Evolutionary conservation across 2,888 invertebrate species (phyloP).

Genomic region (Caenorhabditis zanzibari): DNA sequence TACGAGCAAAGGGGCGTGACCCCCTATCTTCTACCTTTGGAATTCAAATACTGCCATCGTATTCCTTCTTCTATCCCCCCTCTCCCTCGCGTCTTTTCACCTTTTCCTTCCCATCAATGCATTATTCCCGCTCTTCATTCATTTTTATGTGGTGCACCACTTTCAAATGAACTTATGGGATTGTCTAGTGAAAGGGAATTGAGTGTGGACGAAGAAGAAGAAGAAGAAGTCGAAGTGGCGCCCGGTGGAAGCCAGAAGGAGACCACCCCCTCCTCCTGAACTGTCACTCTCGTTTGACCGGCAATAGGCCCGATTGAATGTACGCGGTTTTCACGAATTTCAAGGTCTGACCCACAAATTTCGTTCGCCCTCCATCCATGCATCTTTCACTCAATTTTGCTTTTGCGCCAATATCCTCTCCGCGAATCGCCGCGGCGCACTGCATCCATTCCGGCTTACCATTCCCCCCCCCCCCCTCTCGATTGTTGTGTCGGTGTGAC

Average conservation of each 20-base stretch:
- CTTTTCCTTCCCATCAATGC: not conserved
- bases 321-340: conserved; percentile 70
- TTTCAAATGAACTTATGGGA: conserved; percentile 50
- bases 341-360: conserved; percentile 73
- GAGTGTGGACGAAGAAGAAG: conserved; percentile 25
- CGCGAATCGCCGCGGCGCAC: conserved; percentile 49
- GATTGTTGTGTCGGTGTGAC: conserved; percentile 29
- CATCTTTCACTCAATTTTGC: conserved; percentile 66
- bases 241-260: conserved; percentile 21
- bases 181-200: conserved; percentile 50
- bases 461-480: conserved; percentile 27
- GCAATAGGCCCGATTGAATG: conserved; percentile 64
- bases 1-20: conserved; percentile 9
- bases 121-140: conserved; percentile 22
- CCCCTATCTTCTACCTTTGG: conserved; percentile 18
- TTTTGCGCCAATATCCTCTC: conserved; percentile 60
- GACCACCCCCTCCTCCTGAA: conserved; percentile 18
- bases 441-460: conserved; percentile 57
- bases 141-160: conserved; percentile 51
- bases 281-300: conserved; percentile 70
- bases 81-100: not conserved
- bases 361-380: conserved; percentile 53
- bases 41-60: conserved; percentile 15
- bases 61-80: conserved; percentile 4
- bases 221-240: conserved; percentile 42